Conservation (phyloP, 1,140 invertebrate genomes). For the Pectinophora gossypiella region DNA sequence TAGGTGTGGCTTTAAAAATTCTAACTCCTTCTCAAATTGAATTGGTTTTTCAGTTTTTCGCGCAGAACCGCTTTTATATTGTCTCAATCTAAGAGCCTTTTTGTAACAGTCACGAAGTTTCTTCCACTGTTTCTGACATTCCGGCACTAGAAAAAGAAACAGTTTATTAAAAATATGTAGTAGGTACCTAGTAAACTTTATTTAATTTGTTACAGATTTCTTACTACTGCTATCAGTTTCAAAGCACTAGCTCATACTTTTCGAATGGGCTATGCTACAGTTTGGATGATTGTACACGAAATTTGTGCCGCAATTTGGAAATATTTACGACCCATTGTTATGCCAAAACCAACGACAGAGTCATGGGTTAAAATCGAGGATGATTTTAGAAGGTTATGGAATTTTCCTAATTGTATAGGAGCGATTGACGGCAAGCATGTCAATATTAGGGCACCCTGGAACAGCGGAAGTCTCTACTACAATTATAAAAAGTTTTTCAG, state of each 20-base stretch:
- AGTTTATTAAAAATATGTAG: no score
- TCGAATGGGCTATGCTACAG: neutral
- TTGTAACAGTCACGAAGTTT: slow-evolving; percentile 1
- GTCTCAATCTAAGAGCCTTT: neutral
- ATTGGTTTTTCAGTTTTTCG: neutral
- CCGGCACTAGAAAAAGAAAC: slow-evolving; percentile 3
- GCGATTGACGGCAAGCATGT: slow-evolving; percentile 69
- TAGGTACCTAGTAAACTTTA: no score
- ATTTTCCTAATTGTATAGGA: slow-evolving; percentile 65
- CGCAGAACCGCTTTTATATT: slow-evolving; percentile 1
- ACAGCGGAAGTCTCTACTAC: slow-evolving; percentile 51
- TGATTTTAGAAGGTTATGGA: slow-evolving; percentile 31
- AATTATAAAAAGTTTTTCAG: neutral
- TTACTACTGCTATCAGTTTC: neutral
- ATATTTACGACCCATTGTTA: slow-evolving; percentile 2
- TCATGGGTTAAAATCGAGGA: slow-evolving; percentile 1
- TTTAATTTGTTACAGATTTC: slow-evolving; percentile 9
- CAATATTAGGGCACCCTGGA: slow-evolving; percentile 31
- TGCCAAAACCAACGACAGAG: slow-evolving; percentile 7
- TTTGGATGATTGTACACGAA: slow-evolving; percentile 3
- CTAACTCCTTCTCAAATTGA: slow-evolving; percentile 5
- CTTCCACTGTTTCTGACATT: slow-evolving; percentile 8
- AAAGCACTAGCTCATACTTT: neutral
- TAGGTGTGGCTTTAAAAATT: neutral
- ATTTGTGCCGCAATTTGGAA: slow-evolving; percentile 3